phyloP scores from a whole-genome alignment of 2,888 invertebrate genomes.

The Leptinotarsa tumamoca region DNA sequence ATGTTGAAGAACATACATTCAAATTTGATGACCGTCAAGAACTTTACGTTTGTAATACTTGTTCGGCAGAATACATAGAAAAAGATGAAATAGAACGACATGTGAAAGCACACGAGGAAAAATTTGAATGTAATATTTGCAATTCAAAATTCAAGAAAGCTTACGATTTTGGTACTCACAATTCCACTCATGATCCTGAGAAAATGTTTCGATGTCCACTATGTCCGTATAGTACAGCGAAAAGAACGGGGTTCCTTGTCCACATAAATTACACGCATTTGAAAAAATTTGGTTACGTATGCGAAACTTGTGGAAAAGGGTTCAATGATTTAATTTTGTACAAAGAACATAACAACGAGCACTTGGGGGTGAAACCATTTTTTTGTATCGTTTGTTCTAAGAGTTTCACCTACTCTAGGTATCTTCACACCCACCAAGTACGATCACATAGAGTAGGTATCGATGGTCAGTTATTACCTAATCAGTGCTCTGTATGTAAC shows the following conservation, averaged over 20 bases:
- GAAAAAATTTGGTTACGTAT: conserved; percentile 67
- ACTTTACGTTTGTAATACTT: conserved; percentile 56
- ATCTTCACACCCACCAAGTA: conserved; percentile 57
- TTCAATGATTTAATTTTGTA: conserved; percentile 69
- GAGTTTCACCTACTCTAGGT: conserved; percentile 67
- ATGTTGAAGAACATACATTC: conserved; percentile 53
- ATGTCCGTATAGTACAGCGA: conserved; percentile 57
- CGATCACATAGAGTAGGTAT: conserved; percentile 61
- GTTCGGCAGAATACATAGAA: conserved; percentile 55
- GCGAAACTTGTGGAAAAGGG: conserved; percentile 70
- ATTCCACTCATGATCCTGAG: conserved; percentile 56
- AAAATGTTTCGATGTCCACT: conserved; percentile 58
- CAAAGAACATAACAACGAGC: conserved; percentile 71
- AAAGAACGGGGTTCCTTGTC: conserved; percentile 55
- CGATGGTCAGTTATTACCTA: conserved; percentile 65
- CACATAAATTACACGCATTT: conserved; percentile 62
- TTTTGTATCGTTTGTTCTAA: conserved; percentile 70
- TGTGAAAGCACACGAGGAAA: conserved; percentile 55
- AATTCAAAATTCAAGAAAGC: conserved; percentile 58
- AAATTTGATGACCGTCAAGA: conserved; percentile 56
- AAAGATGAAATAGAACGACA: conserved; percentile 55
- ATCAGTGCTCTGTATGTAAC: conserved; percentile 59
- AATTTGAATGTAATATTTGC: conserved; percentile 66
- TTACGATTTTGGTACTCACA: conserved; percentile 60
- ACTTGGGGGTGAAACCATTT: conserved; percentile 68